Conservation (phyloP, 1,140 invertebrate genomes). For the Prorops nasuta region DNA sequence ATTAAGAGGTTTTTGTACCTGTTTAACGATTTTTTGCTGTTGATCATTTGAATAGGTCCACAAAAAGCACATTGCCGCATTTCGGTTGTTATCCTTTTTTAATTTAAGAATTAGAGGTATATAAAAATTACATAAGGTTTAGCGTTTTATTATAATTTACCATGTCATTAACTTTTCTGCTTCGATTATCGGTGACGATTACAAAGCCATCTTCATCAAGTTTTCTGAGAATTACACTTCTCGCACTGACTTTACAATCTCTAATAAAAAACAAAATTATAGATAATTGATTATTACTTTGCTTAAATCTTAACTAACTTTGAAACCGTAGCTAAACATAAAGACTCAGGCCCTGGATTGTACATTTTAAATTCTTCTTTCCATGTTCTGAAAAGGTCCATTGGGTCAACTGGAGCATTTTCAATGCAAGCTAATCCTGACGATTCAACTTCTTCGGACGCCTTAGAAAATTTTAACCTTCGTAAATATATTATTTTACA, state of each 20-base stretch:
- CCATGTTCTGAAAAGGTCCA: slow-evolving; percentile 54
- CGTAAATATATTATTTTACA: too few relatives aligned
- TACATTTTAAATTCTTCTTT: slow-evolving; percentile 36
- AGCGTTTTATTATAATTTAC: slow-evolving; percentile 42
- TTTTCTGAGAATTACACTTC: slow-evolving; percentile 51
- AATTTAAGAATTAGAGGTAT: too few relatives aligned
- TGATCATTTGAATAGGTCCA: slow-evolving; percentile 50
- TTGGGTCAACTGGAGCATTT: slow-evolving; percentile 42
- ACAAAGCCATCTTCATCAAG: slow-evolving; percentile 56
- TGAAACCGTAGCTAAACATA: slow-evolving; percentile 53
- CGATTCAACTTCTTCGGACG: too few relatives aligned
- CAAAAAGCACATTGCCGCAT: slow-evolving; percentile 55
- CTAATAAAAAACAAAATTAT: slow-evolving; percentile 34
- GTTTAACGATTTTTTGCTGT: slow-evolving; percentile 38
- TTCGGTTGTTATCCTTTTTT: slow-evolving; percentile 6
- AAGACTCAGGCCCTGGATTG: slow-evolving; percentile 28
- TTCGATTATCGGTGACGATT: slow-evolving; percentile 54
- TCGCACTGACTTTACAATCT: slow-evolving; percentile 48
- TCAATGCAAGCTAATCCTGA: slow-evolving; percentile 43
- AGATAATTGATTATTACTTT: not conserved
- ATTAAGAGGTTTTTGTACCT: slow-evolving; percentile 39
- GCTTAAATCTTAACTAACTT: slow-evolving; percentile 39
- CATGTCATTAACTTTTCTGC: slow-evolving; percentile 53
- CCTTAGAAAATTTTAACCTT: too few relatives aligned
- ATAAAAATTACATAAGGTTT: slow-evolving; percentile 8